Conservation (phyloP, 64 coral and sea anemone genomes). For the Hydrozoanthus tunicans region DNA sequence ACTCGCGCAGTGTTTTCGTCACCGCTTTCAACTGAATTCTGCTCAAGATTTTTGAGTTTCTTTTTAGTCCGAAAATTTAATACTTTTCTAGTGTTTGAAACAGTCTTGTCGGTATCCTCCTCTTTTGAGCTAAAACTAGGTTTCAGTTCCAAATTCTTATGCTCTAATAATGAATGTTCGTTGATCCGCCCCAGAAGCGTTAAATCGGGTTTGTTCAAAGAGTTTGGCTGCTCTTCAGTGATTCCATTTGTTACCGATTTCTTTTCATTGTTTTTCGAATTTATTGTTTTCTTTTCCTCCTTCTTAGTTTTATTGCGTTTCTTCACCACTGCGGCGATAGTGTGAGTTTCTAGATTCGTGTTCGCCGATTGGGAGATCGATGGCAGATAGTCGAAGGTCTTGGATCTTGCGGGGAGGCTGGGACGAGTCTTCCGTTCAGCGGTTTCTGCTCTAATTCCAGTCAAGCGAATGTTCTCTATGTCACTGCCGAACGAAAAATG, state of each 20-base stretch:
- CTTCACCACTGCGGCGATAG: conserved; percentile 21
- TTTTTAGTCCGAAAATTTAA: conserved; percentile 44
- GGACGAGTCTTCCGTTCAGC: conserved; percentile 8
- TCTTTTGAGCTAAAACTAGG: conserved; percentile 20
- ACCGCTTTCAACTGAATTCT: conserved; percentile 7
- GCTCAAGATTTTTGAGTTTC: neutral
- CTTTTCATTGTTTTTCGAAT: neutral
- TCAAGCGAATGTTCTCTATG: neutral
- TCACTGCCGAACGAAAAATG: neutral
- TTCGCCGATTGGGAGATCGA: neutral
- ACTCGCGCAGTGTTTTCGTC: conserved; percentile 9
- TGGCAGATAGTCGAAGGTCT: conserved; percentile 6
- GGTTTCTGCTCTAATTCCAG: conserved; percentile 36
- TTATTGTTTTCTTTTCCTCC: neutral
- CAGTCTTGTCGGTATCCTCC: neutral
- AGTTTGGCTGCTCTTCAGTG: neutral
- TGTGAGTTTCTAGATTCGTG: neutral
- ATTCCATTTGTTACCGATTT: neutral
- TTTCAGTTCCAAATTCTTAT: neutral
- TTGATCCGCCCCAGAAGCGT: neutral
- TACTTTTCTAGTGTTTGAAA: neutral
- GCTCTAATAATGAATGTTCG: neutral
- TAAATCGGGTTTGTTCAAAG: neutral
- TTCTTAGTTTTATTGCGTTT: neutral
- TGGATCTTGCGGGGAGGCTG: conserved; percentile 15